Base-by-base conservation (phyloP, 2,113 vertebrate genomes). In the Amphiprion ocellaris region DNA sequence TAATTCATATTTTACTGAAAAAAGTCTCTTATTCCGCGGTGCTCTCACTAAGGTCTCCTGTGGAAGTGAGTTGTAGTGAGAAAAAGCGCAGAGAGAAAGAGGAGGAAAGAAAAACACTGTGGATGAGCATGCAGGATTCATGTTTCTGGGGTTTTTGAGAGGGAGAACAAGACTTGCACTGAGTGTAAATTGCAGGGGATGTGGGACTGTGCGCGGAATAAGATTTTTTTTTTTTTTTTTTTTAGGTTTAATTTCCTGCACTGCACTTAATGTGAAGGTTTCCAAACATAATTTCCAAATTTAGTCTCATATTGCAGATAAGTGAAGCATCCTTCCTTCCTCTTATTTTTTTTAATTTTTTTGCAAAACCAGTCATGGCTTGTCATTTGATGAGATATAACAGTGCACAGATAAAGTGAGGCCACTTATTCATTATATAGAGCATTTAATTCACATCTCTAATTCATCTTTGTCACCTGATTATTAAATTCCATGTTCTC, bases 1-100 rank as follows among this genome's bases (percentile, higher is more conserved):
- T 89, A 83, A 92, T 94, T 92, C 84, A 92, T 89, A 89, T 92
- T 93, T 90, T 75, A 84, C 82, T 60, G 69, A 52, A 82, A 9
- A 81, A 59, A 52, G 53, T 81, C 56, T 83, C 69, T 85, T 73
- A 74, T 77, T 87, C 62, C 69, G 65, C 84, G 19, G 11, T 59
- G 50, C 81, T 77, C 44, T 28, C 28, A 60, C 58, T 76, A 68
- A 62, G 62, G 41, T 59, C 69, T 89, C 64, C 37, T 19, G 41
- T 74, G 71, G 61, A 79, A 53, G 5, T n/a, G 77, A 73, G 72
- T 4, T 33, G 17, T 33, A 10, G 60, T 19, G 30, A 53, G 49
- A 60, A 44, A 37, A 62, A 39, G 11, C 16, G 23, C 11, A 49
- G 47, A 75, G 28, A 54, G 26, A 69, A 21, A 50, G 52, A 37